A percentile compares a stretch with the other conserved stretches of the same genome.
Conservation (phyloP, 2,888 invertebrate species). For the Zootermopsis nevadensis region DNA sequence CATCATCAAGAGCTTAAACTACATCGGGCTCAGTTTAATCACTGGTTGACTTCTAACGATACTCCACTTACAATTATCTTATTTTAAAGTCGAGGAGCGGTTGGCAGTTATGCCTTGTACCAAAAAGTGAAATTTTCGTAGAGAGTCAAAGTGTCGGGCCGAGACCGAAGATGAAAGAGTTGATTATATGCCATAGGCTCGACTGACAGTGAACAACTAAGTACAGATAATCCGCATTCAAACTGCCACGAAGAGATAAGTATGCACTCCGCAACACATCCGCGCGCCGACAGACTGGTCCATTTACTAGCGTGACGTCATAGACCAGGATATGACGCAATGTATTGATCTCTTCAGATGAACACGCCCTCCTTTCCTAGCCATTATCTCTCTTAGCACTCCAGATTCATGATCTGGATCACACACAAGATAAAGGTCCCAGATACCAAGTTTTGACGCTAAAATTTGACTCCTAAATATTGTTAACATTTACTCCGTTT, state of each 20-base stretch:
- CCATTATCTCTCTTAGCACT: background rate
- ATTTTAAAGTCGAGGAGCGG: too few relatives aligned
- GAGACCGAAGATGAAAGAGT: background rate
- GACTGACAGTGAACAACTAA: slow-evolving; percentile 22
- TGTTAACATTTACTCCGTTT: too few relatives aligned
- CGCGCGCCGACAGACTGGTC: slow-evolving; percentile 15
- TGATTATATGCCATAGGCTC: background rate
- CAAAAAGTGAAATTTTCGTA: background rate
- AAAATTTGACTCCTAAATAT: too few relatives aligned
- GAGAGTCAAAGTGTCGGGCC: background rate
- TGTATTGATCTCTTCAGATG: slow-evolving; percentile 59
- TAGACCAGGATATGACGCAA: slow-evolving; percentile 61
- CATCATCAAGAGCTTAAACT: too few relatives aligned
- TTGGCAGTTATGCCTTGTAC: too few relatives aligned
- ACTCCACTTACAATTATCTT: too few relatives aligned
- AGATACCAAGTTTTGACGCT: background rate
- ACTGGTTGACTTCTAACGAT: too few relatives aligned
- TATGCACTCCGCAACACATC: background rate
- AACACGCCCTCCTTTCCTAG: background rate
- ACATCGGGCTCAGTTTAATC: too few relatives aligned
- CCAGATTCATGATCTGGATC: background rate
- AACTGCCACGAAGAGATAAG: slow-evolving; percentile 28
- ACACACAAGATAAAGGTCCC: background rate
- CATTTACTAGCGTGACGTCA: slow-evolving; percentile 54
- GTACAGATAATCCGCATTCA: slow-evolving; percentile 7